Evolutionary conservation across 2,113 vertebrate species (phyloP), one percentile per base, ranked within the genome.

Genomic region (Albula goreensis): DNA sequence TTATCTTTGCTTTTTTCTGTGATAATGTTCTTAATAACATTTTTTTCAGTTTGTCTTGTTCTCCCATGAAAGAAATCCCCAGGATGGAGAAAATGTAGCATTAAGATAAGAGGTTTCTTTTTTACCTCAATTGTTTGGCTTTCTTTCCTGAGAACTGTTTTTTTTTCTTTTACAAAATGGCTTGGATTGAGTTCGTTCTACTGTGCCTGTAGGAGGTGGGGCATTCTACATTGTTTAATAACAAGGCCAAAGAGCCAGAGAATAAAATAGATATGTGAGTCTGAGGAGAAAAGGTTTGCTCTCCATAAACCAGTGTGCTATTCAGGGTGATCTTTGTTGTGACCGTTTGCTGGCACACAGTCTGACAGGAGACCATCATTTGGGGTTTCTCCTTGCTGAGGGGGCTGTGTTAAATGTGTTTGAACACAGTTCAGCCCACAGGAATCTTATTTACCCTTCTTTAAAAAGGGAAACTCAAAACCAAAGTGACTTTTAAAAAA

Each of bases 371-470:
- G 22, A 31, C 0, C n/a, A 50, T 41, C 2, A 79, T 57, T 85
- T 19, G 15, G 51, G 17, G 77, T n/a, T 74, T 22, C 70, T 31
- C 10, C 22, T 74, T 10, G 31, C 31, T 41, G 31, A 41, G 31
- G 31, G 31, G 31, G 31, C 31, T 41, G 8, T 74, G 63, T 60
- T 66, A n/a, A 87, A 78, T 81, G 57, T 77, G 50, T 88, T 87
- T 86, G 83, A 87, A 88, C 82, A 85, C 79, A 50, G 13, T 78
- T 52, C 31, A 56, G 0, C 15, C 48, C 31, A 12, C 77, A 53
- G 19, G 78, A 79, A 50, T 50, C 57, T 48, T 50, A 48, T 25
- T 53, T 52, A 56, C 51, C 81, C 84, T 48, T 31, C 63, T 70
- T 70, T n/a, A 70, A 70, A 70, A 70, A n/a, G 63, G 12, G 17